phyloP scores from a whole-genome alignment of 2,113 vertebrate species.

The Scolopax mira region DNA sequence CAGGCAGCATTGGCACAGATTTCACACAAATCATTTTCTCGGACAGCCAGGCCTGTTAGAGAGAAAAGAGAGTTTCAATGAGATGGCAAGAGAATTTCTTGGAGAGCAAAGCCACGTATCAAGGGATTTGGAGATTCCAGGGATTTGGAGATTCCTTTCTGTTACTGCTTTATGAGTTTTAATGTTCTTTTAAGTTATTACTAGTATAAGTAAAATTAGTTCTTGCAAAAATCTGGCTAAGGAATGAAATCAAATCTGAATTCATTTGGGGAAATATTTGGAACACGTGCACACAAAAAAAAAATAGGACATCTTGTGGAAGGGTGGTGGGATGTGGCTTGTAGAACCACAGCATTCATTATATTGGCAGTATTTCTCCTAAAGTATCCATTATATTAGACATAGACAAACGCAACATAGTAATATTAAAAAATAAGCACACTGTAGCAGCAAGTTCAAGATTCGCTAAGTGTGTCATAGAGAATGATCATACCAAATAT shows the following conservation, averaged over 20 bases:
- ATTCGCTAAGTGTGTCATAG: neutral
- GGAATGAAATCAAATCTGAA: neutral
- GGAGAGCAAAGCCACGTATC: neutral
- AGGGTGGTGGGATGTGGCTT: neutral
- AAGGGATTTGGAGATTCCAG: neutral
- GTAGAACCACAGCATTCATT: neutral
- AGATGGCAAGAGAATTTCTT: neutral
- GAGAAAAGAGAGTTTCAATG: neutral
- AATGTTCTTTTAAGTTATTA: neutral
- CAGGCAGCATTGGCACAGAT: constrained; percentile 82
- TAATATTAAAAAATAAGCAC: neutral
- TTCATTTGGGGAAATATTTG: neutral
- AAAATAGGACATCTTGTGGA: neutral
- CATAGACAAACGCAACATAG: neutral
- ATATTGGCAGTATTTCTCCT: neutral
- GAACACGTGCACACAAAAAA: neutral
- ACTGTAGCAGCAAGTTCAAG: neutral
- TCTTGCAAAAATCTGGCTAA: neutral
- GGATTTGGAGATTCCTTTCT: neutral
- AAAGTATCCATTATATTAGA: neutral
- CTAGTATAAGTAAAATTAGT: neutral
- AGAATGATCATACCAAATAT: neutral
- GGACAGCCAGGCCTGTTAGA: constrained; percentile 13
- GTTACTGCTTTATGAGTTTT: neutral
- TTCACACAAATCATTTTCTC: constrained; percentile 71